Percentiles rank a stretch among this genome's conserved stretches.
Evolutionary conservation across 2,113 vertebrate species (phyloP).

Genomic region (Zosterops japonicus): DNA sequence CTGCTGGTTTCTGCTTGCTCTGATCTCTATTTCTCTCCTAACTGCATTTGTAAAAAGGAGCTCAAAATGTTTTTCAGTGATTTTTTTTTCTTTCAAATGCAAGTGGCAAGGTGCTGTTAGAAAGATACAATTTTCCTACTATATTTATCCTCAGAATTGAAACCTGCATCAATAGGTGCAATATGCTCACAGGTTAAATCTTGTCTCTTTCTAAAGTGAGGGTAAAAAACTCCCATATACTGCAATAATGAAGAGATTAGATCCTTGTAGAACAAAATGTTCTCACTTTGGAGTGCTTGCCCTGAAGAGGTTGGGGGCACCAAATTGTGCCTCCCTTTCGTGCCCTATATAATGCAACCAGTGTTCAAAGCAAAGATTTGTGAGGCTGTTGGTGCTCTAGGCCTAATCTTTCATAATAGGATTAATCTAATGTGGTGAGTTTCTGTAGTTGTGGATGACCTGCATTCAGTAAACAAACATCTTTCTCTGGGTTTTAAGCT

Average conservation of each 20-base stretch:
- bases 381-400: constrained; percentile 2
- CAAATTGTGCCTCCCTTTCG: neutral
- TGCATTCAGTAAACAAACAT: constrained; percentile 59
- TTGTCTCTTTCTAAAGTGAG: neutral
- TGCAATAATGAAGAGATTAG: neutral
- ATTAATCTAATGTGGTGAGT: constrained; percentile 62
- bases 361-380: constrained; percentile 24
- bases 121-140: neutral
- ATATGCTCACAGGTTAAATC: neutral
- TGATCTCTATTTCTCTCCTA: neutral
- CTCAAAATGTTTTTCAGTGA: neutral
- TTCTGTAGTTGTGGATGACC: constrained; percentile 39
- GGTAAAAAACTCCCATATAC: neutral
- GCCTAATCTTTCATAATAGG: constrained; percentile 62
- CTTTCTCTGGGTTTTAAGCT: constrained; percentile 52
- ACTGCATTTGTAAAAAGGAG: neutral
- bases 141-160: neutral
- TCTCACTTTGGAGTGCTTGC: neutral
- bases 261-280: neutral
- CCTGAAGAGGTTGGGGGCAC: neutral
- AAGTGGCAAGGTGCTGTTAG: neutral
- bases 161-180: neutral
- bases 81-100: neutral
- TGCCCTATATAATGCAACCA: constrained; percentile 29
- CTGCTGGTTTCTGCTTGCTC: neutral